These are phyloP conservation scores for Tragopan temminckii DNA, from an alignment of 2,797 vertebrate species.

Conservation along the genomic window DNA sequence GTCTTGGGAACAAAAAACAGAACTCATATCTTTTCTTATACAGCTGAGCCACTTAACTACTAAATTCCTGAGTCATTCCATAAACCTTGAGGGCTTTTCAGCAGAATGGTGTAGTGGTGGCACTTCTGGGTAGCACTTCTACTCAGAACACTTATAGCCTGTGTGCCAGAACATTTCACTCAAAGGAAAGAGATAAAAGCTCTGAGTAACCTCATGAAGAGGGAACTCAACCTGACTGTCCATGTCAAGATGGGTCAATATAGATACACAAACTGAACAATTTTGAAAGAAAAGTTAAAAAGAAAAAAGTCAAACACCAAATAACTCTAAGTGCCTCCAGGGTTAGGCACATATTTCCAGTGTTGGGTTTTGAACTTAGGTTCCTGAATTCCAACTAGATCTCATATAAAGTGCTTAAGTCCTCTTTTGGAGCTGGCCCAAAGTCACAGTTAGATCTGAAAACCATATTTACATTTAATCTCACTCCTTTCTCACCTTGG, in stretches of 20 bases:
- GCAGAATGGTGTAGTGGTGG: not conserved
- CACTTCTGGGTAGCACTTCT: fast-evolving
- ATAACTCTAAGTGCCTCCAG: not conserved
- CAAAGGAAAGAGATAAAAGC: not conserved
- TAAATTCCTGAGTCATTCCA: not conserved
- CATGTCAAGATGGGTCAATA: not conserved
- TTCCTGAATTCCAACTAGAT: not conserved
- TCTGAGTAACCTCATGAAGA: not conserved
- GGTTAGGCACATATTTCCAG: not conserved
- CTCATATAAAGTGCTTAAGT: not conserved
- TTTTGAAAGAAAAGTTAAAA: not conserved
- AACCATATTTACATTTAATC: conserved; percentile 5
- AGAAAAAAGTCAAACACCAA: not conserved
- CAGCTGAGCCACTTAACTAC: not conserved
- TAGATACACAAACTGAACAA: not conserved
- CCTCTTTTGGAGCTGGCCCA: not conserved
- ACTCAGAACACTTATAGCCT: not conserved
- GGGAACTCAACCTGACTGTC: not conserved
- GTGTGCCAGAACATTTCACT: not conserved
- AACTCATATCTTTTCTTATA: not conserved
- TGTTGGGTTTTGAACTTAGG: not conserved
- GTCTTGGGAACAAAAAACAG: not conserved
- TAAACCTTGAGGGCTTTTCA: not conserved
- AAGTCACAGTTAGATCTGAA: not conserved
- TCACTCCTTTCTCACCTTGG: not conserved